These are phyloP conservation scores for Indicator maculatus DNA, from an alignment of 2,113 vertebrate species.

Conservation along the genomic window DNA sequence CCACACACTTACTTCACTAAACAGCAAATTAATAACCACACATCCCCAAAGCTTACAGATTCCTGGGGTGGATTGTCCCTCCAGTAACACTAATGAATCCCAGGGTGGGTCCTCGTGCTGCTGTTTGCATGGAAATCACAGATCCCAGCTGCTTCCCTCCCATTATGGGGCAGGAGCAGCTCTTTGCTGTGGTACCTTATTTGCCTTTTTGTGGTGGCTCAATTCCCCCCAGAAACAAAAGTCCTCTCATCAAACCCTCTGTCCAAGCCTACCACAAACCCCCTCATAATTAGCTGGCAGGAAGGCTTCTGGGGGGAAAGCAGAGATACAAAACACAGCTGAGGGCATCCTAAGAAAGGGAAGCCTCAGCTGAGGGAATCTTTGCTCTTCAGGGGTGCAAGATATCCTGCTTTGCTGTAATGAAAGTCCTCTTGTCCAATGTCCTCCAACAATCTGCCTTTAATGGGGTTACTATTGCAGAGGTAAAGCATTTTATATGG, in stretches of 20 bases:
- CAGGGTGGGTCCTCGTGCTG: neutral
- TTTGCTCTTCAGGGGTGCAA: conserved; percentile 24
- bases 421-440: conserved; percentile 63
- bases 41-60: neutral
- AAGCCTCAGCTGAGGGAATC: conserved; percentile 28
- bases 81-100: neutral
- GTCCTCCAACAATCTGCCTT: conserved; percentile 75
- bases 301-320: neutral
- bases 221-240: neutral
- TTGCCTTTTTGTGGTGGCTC: neutral
- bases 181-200: neutral
- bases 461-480: conserved; percentile 80
- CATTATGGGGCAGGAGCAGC: neutral
- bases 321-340: neutral
- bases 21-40: neutral
- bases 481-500: conserved; percentile 83
- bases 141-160: neutral
- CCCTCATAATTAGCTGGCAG: neutral
- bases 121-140: neutral
- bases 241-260: neutral
- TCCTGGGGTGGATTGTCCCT: neutral
- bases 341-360: neutral
- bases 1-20: neutral
- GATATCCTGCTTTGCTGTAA: conserved; percentile 44
- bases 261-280: neutral